Percentiles rank a stretch among this genome's conserved stretches.
These are phyloP conservation scores for Drosophila sp. DNA, from an alignment of 1,140 invertebrate genomes.

Conservation along the genomic window DNA sequence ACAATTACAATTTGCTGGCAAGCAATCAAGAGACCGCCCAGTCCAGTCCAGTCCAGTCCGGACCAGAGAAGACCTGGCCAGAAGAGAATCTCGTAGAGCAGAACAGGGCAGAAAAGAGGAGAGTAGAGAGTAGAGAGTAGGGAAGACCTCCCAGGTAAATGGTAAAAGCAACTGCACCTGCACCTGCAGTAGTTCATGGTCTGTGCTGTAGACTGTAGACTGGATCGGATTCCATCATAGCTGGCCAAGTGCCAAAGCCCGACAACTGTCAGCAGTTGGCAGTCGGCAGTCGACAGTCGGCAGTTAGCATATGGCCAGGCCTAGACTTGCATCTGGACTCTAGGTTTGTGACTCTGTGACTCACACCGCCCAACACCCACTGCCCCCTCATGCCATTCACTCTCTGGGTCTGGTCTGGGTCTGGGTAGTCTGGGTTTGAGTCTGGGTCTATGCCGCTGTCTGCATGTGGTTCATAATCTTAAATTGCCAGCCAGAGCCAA, in stretches of 20 bases:
- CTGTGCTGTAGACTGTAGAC: constrained; percentile 11
- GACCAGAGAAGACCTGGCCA: neutral
- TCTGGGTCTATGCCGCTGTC: constrained; percentile 38
- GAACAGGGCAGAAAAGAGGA: constrained; percentile 13
- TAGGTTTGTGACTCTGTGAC: constrained; percentile 12
- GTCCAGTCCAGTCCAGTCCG: constrained; percentile 19
- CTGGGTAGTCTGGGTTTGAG: neutral
- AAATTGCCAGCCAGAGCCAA: constrained; percentile 61
- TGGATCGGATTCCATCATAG: constrained; percentile 32
- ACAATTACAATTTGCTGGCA: constrained; percentile 82
- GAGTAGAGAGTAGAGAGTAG: too few relatives aligned
- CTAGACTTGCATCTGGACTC: constrained; percentile 60
- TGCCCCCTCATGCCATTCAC: neutral
- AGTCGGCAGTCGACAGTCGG: constrained; percentile 4
- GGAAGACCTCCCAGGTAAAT: constrained; percentile 43
- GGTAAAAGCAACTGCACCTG: constrained; percentile 46
- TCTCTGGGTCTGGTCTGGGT: neutral
- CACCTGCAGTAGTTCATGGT: constrained; percentile 6
- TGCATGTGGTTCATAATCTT: constrained; percentile 80
- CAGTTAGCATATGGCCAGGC: constrained; percentile 64
- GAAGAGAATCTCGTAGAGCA: neutral
- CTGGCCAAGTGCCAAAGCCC: constrained; percentile 64
- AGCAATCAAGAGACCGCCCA: constrained; percentile 67
- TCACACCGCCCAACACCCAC: too few relatives aligned
- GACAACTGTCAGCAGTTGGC: constrained; percentile 36